Conservation (phyloP, 2,113 vertebrate species). For the Acrocephalus kingi region DNA sequence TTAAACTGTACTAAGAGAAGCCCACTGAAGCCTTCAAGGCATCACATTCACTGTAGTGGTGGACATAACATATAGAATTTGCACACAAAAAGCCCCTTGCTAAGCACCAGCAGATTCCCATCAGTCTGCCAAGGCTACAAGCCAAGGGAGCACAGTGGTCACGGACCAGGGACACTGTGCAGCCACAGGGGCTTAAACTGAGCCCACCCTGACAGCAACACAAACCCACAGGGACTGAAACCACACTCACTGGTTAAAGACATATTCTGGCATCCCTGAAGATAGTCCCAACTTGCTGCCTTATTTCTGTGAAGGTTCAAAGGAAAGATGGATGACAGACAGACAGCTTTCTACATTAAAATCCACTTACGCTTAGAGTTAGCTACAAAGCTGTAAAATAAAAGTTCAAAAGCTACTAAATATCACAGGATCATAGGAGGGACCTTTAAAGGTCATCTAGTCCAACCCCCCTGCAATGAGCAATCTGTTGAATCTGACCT, state of each 20-base stretch:
- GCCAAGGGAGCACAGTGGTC: not conserved
- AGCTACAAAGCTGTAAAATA: not conserved
- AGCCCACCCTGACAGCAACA: not conserved
- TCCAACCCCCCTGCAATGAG: not conserved
- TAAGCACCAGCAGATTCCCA: not conserved
- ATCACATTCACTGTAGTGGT: not conserved
- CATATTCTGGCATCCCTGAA: not conserved
- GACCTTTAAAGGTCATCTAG: not conserved
- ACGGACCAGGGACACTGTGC: not conserved
- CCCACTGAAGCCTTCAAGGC: not conserved
- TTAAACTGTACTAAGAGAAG: not conserved
- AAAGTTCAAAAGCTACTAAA: not conserved
- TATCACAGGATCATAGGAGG: not conserved
- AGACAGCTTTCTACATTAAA: not conserved
- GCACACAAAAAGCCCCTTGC: not conserved
- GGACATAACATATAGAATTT: not conserved
- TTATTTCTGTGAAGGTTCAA: not conserved
- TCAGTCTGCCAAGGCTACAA: not conserved
- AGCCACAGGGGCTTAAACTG: not conserved
- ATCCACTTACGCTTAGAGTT: fast-evolving
- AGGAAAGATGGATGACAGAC: not conserved
- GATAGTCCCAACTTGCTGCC: not conserved
- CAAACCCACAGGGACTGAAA: not conserved
- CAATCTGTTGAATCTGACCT: not conserved
- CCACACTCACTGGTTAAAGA: not conserved